phyloP scores from a whole-genome alignment of 2,797 vertebrate species.

The Hylomyscus alleni region DNA sequence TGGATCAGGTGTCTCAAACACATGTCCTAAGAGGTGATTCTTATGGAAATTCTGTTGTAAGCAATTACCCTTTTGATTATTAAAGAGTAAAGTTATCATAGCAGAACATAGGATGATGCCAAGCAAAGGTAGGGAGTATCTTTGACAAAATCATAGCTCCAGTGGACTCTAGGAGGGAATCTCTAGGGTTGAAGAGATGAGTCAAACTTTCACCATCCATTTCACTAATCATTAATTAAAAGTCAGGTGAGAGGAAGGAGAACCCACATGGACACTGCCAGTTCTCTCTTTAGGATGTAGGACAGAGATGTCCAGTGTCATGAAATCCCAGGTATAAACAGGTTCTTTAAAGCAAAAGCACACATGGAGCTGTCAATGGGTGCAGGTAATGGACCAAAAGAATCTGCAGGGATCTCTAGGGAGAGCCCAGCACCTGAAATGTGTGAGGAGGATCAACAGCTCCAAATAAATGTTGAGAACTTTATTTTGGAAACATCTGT shows the following conservation, averaged over 20 bases:
- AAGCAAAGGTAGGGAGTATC: not conserved
- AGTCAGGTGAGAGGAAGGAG: not conserved
- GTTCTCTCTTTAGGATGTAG: not conserved
- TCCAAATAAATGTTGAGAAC: not conserved
- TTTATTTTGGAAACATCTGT: not conserved
- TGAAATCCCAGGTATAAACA: not conserved
- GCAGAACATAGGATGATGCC: not conserved
- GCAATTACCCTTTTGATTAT: not conserved
- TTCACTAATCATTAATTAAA: not conserved
- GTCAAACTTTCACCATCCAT: accelerated
- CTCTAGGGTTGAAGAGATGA: not conserved
- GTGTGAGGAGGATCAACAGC: too few species aligned
- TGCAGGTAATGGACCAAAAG: too few species aligned
- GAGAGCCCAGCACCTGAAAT: accelerated
- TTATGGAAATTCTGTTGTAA: not conserved
- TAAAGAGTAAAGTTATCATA: not conserved
- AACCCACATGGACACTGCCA: not conserved
- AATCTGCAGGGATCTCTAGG: not conserved
- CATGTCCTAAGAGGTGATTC: not conserved
- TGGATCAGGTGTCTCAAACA: not conserved
- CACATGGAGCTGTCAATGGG: not conserved
- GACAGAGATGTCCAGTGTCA: not conserved
- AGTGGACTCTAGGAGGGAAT: not conserved
- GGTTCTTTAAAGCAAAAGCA: not conserved
- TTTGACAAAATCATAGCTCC: not conserved